Base-by-base conservation (phyloP, 2,888 invertebrate species). In the Leptarthrus brevirostris region DNA sequence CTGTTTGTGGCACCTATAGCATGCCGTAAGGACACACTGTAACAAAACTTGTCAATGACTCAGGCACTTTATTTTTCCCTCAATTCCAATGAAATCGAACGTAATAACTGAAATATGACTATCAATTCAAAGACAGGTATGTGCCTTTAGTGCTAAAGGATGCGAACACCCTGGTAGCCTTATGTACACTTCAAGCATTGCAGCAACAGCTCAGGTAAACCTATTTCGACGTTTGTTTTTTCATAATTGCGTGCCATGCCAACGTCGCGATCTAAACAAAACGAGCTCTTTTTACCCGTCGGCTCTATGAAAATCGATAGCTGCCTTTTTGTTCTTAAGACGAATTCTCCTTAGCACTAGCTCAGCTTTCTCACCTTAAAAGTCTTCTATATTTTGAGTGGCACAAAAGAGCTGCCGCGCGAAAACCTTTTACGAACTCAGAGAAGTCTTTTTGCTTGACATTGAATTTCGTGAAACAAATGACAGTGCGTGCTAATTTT, bases 211-310 rank as follows among this genome's bases (percentile, higher is more conserved):
- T 34, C 40, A 12, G 2, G 10, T 20, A 10, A 36, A 36, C 36
- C 36, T 36, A 61, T 18, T 40, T 61, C 40, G 5, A 16, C 30
- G 8, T 26, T n/a, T 26, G 44, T 70, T 70, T 49, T 61, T 44
- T 16, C 14, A 71, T 54, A 18, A 47, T 74, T 73, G 52, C 73
- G 71, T 66, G 71, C 75, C 75, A 75, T 75, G 75, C 75, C 75
- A 75, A 75, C 75, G 73, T 71, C 64, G 8, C 47, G 61, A 54
- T 49, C 64, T 40, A 75, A 75, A 75, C 74, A 75, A 75, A 75
- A 61, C 73, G 24, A 64, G 18, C 8, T n/a, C 34, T 36, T 18
- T 47, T 49, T 47, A 44, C 10, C 22, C 24, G 10, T 70, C 53
- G 52, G 20, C 36, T 52, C 12, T 36, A 26, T 70, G 70, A 52